A percentile compares a stretch with the other conserved stretches of the same genome.
phyloP scores from a whole-genome alignment of 2,113 vertebrate genomes.

The Saccopteryx bilineata region DNA sequence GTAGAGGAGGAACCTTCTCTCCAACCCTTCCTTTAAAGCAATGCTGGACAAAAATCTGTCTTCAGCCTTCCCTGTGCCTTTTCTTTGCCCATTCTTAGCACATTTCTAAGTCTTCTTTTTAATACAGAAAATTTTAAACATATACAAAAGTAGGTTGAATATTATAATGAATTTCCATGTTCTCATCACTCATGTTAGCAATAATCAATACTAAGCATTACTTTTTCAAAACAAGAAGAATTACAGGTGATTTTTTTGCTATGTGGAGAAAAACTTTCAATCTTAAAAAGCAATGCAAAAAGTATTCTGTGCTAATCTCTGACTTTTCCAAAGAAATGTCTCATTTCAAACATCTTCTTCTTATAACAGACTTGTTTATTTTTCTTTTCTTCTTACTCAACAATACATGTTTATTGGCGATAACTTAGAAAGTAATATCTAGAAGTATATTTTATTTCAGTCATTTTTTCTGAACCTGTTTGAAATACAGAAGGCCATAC shows the following conservation, averaged over 20 bases:
- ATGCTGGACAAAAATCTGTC: background rate
- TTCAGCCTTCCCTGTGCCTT: background rate
- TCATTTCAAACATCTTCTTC: background rate
- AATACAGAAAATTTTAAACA: background rate
- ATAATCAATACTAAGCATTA: background rate
- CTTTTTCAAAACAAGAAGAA: background rate
- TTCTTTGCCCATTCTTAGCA: background rate
- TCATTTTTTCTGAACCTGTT: background rate
- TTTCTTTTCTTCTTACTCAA: slow-evolving; percentile 2
- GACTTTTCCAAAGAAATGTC: background rate
- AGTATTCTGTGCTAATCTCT: background rate
- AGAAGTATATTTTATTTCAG: background rate
- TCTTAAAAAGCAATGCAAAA: slow-evolving; percentile 3
- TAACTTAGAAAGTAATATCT: slow-evolving; percentile 6
- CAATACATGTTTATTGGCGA: background rate
- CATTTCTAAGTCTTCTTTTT: background rate
- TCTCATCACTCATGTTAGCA: background rate
- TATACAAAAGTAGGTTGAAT: background rate
- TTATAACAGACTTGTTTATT: background rate
- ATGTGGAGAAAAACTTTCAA: background rate
- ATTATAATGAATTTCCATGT: background rate
- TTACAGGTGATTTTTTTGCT: slow-evolving; percentile 16
- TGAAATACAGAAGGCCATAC: background rate
- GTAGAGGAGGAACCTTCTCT: background rate
- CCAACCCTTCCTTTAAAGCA: background rate